Evolutionary conservation across 1,140 invertebrate species (phyloP).

Genomic region (Danaus melanippus): DNA sequence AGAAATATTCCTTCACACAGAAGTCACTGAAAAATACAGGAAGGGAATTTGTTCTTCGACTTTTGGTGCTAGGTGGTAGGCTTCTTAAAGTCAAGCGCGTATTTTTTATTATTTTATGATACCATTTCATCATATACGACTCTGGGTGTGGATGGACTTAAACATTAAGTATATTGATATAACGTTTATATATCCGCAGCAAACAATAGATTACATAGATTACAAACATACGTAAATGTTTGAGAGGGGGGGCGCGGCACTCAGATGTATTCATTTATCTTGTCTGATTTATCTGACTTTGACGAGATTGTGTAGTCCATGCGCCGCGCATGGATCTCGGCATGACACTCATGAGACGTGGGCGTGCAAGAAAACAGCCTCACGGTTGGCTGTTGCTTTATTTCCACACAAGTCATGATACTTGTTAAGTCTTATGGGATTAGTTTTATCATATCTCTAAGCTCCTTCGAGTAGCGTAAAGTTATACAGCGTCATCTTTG

Average conservation of each 20-base stretch:
- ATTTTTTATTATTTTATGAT: no score
- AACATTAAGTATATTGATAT: no score
- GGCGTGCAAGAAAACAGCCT: slow-evolving; percentile 33
- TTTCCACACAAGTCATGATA: slow-evolving; percentile 16
- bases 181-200: no score
- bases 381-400: slow-evolving; percentile 29
- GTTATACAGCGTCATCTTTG: slow-evolving; percentile 5
- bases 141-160: no score
- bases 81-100: no score
- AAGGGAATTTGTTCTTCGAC: no score
- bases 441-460: slow-evolving; percentile 32
- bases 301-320: slow-evolving; percentile 29
- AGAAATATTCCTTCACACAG: no score
- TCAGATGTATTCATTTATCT: slow-evolving; percentile 20
- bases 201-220: no score
- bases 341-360: slow-evolving; percentile 51
- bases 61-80: no score
- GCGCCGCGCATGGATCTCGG: slow-evolving; percentile 25
- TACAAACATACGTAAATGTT: not conserved
- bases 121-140: no score
- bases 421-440: slow-evolving; percentile 23
- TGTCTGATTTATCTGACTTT: slow-evolving; percentile 24
- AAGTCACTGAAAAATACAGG: no score
- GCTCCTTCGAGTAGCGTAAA: slow-evolving; percentile 8
- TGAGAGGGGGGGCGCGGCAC: slow-evolving; percentile 20